These are phyloP conservation scores for Epinotia nisella DNA, from an alignment of 2,888 invertebrate species.

Conservation along the genomic window DNA sequence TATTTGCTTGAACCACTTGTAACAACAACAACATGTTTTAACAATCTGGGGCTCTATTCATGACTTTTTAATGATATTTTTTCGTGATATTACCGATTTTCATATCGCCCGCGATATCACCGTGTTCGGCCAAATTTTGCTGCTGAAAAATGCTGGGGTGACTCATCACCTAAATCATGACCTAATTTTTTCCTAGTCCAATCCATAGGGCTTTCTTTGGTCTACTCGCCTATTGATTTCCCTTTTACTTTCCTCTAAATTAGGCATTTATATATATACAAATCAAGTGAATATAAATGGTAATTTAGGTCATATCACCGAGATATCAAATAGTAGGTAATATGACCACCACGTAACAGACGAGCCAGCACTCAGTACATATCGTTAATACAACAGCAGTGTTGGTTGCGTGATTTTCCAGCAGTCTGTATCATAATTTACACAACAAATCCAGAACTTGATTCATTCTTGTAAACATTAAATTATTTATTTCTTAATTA, in stretches of 20 bases:
- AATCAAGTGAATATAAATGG: too few species aligned
- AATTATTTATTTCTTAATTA: too few species aligned
- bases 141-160: not conserved
- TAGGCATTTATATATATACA: not conserved
- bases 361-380: not conserved
- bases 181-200: not conserved
- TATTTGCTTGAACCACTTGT: constrained; percentile 26
- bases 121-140: not conserved
- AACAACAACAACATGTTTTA: not conserved
- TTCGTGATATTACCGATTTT: not conserved
- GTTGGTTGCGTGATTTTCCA: not conserved
- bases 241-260: not conserved
- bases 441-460: not conserved
- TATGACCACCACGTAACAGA: not conserved
- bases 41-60: not conserved
- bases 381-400: not conserved
- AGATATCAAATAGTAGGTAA: not conserved
- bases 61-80: not conserved
- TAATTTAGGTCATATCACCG: too few species aligned
- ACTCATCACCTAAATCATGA: not conserved
- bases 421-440: not conserved
- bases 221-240: not conserved
- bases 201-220: not conserved
- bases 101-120: not conserved
- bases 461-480: not conserved